These are phyloP conservation scores for Candidula unifasciata DNA, from an alignment of 2,888 invertebrate species.

Conservation along the genomic window DNA sequence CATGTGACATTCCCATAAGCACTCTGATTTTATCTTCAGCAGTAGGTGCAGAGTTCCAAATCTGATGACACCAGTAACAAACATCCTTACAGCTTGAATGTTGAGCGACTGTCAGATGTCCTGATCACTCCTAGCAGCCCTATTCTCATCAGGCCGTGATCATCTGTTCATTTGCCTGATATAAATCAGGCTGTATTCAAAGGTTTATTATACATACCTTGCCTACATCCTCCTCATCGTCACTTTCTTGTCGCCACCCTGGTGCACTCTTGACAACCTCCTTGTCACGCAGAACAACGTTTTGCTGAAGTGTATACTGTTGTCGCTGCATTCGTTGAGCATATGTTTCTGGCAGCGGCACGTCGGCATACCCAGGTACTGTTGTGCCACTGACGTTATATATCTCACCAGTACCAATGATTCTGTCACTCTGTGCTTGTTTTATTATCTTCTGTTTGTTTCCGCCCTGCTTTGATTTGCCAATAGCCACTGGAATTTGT, in stretches of 20 bases:
- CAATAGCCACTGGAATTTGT: conserved; percentile 46
- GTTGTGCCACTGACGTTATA: neutral
- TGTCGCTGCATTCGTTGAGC: conserved; percentile 61
- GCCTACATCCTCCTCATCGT: conserved; percentile 53
- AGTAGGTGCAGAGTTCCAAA: too few species aligned
- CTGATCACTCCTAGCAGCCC: too few species aligned
- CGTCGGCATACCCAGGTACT: neutral
- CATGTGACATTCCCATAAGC: too few species aligned
- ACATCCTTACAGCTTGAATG: too few species aligned
- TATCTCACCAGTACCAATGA: neutral
- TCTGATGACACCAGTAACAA: too few species aligned
- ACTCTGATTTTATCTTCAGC: too few species aligned
- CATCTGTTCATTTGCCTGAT: too few species aligned
- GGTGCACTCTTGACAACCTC: conserved; percentile 62
- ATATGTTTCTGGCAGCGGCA: conserved; percentile 61
- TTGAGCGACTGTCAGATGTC: too few species aligned
- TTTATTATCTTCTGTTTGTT: conserved; percentile 40
- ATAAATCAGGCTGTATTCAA: neutral
- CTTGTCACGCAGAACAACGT: conserved; percentile 61
- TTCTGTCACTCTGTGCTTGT: conserved; percentile 14
- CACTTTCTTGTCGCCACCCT: conserved; percentile 59
- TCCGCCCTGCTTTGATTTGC: neutral
- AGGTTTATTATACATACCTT: neutral
- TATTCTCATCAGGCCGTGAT: too few species aligned
- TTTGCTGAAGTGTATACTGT: conserved; percentile 58